Evolutionary conservation across 2,797 vertebrate species (phyloP).

Genomic region (Diplodus puntazzo): DNA sequence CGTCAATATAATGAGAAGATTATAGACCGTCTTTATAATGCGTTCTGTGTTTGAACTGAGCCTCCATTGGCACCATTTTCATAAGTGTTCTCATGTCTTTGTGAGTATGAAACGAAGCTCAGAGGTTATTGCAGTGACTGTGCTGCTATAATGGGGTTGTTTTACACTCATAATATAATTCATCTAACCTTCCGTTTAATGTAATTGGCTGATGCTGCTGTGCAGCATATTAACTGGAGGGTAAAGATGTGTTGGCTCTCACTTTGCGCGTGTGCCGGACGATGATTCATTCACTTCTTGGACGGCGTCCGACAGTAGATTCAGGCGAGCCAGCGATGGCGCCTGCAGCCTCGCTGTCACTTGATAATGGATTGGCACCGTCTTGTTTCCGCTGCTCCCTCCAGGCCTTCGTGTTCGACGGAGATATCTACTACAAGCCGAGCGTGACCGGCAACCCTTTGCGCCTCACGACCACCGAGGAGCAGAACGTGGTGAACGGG

Average conservation of each 20-base stretch:
- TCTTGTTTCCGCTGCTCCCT: conserved; percentile 55
- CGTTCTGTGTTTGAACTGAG: neutral
- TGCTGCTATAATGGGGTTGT: conserved; percentile 47
- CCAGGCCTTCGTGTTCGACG: conserved; percentile 86
- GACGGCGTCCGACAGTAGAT: conserved; percentile 43
- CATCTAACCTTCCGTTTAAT: conserved; percentile 42
- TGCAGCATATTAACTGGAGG: conserved; percentile 66
- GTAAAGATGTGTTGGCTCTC: conserved; percentile 67
- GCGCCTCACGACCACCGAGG: conserved; percentile 84
- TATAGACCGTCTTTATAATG: neutral
- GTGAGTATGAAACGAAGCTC: conserved; percentile 39
- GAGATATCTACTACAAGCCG: conserved; percentile 89
- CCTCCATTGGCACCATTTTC: conserved; percentile 27
- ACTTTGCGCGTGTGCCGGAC: conserved; percentile 30
- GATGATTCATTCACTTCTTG: conserved; percentile 68
- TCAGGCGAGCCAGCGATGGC: conserved; percentile 44
- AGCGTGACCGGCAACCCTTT: conserved; percentile 77
- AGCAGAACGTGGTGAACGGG: conserved; percentile 83
- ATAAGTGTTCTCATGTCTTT: conserved; percentile 18
- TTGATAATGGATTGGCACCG: conserved; percentile 63
- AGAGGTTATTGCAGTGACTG: conserved; percentile 30
- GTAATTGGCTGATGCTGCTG: conserved; percentile 64
- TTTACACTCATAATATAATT: conserved; percentile 59
- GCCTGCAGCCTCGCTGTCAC: conserved; percentile 55
- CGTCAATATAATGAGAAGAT: neutral